Evolutionary conservation across 2,797 vertebrate genomes (phyloP), one percentile per base, ranked within the genome.

Genomic region (Zenarchopterus dispar): DNA sequence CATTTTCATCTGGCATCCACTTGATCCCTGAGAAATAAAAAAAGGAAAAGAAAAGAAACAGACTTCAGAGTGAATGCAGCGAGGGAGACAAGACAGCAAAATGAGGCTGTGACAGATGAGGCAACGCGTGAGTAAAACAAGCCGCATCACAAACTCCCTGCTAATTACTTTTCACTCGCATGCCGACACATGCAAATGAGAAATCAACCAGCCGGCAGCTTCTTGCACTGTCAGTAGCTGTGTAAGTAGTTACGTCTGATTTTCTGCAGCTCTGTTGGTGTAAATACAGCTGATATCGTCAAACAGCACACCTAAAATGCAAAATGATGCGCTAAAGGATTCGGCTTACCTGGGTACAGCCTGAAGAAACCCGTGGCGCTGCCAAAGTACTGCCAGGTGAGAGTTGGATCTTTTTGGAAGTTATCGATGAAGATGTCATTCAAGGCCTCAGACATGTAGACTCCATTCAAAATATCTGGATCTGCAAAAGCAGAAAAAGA

Each of bases 301-400:
- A 51, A 19, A 41, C 42, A 50, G 44, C 16, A 23, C 9, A 49
- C 9, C n/a, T 17, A 1, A 44, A 31, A 31, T 19, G 24, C 42
- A 56, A 39, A 2, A n/a, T 2, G 8, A 22, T 39, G 41, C 8
- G 1, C 2, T 33, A 24, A 41, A 24, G 15, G 4, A 17, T n/a
- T 41, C n/a, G 0, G n/a, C 24, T 61, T 88, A 98, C 97, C 97
- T 77, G 97, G 97, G 63, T 98, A 99, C 21, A 98, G 94, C 67
- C 97, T 94, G 88, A 99, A 99, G 89, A 99, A 99, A 50, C 97
- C 97, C 0, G 95, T 91, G 11, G 96, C 89, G 23, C 97, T 99
- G 81, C 97, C 97, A 31, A 98, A 99, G 85, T 98, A 99, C 70
- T 99, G 97, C 97, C 97, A 99, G 19, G 96, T 99, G 61, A 99